Base-by-base conservation (phyloP, 2,797 vertebrate species). In the Megalops cyprinoides region DNA sequence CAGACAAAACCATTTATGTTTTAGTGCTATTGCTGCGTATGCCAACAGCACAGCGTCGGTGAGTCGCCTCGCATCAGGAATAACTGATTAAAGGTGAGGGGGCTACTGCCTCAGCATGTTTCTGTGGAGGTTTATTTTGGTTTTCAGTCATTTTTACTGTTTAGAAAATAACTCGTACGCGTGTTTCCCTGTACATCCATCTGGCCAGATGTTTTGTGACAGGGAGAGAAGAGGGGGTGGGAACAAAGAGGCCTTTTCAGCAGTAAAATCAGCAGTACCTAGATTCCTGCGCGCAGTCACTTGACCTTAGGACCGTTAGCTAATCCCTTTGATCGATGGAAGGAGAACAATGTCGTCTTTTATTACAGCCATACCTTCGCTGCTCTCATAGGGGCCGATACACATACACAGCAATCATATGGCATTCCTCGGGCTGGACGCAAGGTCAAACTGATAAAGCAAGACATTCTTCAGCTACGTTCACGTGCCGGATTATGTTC, bases 291-390 rank as follows among this genome's bases (percentile, higher is more conserved):
- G 56, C 74, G 34, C 39, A 80, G 53, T 74, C 51, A 80, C 39
- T 25, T 80, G 79, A 80, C 79, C 79, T 80, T 62, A 44, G 55
- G 39, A 74, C 55, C n/a, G n/a, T 80, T 55, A 4, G 51, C 31
- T 76, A 75, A 55, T 76, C 74, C 56, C 79, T 81, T 65, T 81
- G 73, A 75, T 53, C 37, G 25, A 62, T 51, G 53, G 34, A 80
- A 79, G 23, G 15, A 85, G 44, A 42, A 55, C 83, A 78, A 53
- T 74, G 83, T 31, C 25, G 9, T 84, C 67, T 56, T 25, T 15
- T 53, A 79, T 48, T 86, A 88, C 76, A 90, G 60, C 49, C 51
- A 80, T 60, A 56, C 8, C 65, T 65, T 76, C 56, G 76, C 74
- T 74, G 20, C 31, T 65, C 67, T 44, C n/a, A 23, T n/a, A 44